Base-by-base conservation (phyloP, 2,797 vertebrate genomes). In the Etheostoma nigrum region DNA sequence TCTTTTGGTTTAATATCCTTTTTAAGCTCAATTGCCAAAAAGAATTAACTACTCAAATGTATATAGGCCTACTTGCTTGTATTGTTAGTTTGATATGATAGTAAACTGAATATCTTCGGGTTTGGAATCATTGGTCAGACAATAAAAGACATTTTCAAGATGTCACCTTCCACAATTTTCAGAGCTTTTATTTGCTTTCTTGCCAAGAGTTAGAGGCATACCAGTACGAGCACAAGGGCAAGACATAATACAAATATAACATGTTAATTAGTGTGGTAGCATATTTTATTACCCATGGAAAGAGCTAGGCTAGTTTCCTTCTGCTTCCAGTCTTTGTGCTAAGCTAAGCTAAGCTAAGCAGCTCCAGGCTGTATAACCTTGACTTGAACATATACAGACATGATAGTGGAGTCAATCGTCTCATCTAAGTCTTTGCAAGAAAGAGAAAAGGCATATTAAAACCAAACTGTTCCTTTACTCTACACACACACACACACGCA, bases 281-380 rank as follows among this genome's bases (percentile, higher is more conserved):
- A 1, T 21, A 14, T 19, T 14, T 30, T 9, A 47, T 45, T 48
- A 13, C 25, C 16, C 12, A 4, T 57, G 36, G 33, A 44, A 6
- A 10, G 47, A 71, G 33, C 11, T 15, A 42, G 6, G 55, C 18
- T 44, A 16, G 18, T 66, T 25, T 67, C 33, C 36, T 13, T 36
- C 33, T 25, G 33, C 21, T 53, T 44, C 21, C 51, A 67, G 65
- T 55, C 42, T 63, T 55, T 54, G 18, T 16, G 53, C 72, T 58
- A 74, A 65, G 33, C 53, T 73, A 57, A 49, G 53, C 62, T 66
- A 51, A 73, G 0, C 3, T 25, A 25, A 27, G 27, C 11, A n/a
- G 53, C 30, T 11, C 10, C 36, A 25, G 12, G 54, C 27, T 49
- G 30, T 14, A 11, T 40, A 7, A 18, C 23, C 4, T 23, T 60